Conservation (phyloP, 1,140 invertebrate genomes). For the Drosophila micromelanica region DNA sequence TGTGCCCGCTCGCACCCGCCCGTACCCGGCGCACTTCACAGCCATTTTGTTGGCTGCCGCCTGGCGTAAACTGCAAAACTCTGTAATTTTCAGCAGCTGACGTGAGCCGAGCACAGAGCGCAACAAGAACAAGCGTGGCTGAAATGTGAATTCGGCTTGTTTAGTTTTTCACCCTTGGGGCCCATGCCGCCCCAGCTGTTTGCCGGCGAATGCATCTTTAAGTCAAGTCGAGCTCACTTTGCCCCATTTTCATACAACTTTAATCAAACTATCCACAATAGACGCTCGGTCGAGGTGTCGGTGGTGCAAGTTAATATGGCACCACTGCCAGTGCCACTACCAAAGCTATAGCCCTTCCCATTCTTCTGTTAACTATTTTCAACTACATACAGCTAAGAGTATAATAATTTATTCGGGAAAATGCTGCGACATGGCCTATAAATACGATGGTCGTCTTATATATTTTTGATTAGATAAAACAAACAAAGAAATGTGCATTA, state of each 20-base stretch:
- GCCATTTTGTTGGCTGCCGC: constrained; percentile 62
- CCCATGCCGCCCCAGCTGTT: constrained; percentile 23
- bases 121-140: constrained; percentile 11
- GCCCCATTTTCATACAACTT: constrained; percentile 47
- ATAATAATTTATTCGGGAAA: neutral
- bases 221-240: constrained; percentile 24
- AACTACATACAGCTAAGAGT: neutral
- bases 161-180: constrained; percentile 27
- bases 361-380: constrained; percentile 36
- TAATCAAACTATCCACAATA: constrained; percentile 56
- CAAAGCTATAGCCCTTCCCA: constrained; percentile 4
- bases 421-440: neutral
- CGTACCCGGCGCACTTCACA: constrained; percentile 31
- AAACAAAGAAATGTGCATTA: no score
- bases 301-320: constrained; percentile 47
- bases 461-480: no score
- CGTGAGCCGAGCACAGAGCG: constrained; percentile 17
- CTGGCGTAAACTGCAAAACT: constrained; percentile 62
- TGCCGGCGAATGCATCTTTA: constrained; percentile 32
- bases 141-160: constrained; percentile 21
- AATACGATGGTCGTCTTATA: neutral
- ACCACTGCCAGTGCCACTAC: constrained; percentile 20
- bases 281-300: constrained; percentile 29
- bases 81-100: constrained; percentile 60
- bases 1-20: constrained; percentile 31